These are phyloP conservation scores for Gallinago solitaria DNA, from an alignment of 2,797 vertebrate genomes.

Conservation along the genomic window DNA sequence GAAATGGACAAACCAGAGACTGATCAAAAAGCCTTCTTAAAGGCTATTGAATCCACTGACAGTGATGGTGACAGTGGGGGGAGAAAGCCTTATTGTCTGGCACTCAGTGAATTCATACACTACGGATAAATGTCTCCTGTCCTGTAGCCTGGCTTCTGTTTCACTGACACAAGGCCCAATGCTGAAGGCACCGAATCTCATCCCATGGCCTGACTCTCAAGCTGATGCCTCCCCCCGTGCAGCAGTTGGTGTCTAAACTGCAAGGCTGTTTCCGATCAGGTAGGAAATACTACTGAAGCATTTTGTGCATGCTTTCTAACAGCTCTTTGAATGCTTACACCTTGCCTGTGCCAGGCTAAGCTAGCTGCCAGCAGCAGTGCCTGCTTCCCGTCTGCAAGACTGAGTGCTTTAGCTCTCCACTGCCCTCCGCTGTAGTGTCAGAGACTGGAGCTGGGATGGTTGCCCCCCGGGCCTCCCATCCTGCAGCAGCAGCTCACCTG, in stretches of 20 bases:
- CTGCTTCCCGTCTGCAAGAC: fast-evolving
- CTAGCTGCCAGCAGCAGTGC: background rate
- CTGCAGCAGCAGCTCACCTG: fast-evolving
- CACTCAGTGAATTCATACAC: background rate
- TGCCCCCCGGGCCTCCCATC: background rate
- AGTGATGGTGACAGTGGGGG: background rate
- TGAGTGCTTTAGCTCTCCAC: background rate
- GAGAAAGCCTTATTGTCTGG: background rate
- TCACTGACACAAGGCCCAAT: fast-evolving
- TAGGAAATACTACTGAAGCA: background rate
- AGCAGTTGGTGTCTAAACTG: background rate
- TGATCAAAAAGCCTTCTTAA: background rate
- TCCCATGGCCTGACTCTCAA: background rate
- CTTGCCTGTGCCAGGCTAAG: background rate
- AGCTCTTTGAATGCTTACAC: background rate
- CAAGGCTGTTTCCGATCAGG: background rate
- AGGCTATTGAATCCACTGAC: background rate
- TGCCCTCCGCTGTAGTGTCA: background rate
- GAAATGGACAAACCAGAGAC: background rate
- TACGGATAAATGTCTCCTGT: background rate
- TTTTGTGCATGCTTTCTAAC: fast-evolving
- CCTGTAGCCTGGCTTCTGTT: background rate
- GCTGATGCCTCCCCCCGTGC: fast-evolving
- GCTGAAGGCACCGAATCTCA: background rate
- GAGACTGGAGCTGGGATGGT: fast-evolving